Percentiles rank a stretch among this genome's conserved stretches.
These are phyloP conservation scores for Eufriesea mexicana DNA, from an alignment of 1,140 invertebrate species.

Conservation along the genomic window DNA sequence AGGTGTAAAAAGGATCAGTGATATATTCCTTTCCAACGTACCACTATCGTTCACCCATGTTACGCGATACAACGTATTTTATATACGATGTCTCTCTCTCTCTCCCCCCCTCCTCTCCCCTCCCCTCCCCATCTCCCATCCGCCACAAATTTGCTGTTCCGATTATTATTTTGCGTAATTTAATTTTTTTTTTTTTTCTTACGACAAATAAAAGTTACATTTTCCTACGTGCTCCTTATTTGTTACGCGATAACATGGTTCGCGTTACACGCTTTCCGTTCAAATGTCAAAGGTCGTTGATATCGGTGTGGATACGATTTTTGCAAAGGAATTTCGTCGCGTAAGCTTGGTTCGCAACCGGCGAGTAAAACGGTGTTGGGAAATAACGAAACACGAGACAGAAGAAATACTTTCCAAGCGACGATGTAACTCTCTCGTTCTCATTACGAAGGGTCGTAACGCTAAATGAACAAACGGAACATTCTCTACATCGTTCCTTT, in stretches of 20 bases:
- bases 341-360: too few species aligned
- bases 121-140: background rate
- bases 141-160: background rate
- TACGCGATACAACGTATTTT: background rate
- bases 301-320: too few species aligned
- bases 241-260: background rate
- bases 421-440: background rate
- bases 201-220: conserved; percentile 11
- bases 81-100: background rate
- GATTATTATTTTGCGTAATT: background rate
- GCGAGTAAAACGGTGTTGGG: too few species aligned
- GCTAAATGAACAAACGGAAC: conserved; percentile 12
- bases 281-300: too few species aligned
- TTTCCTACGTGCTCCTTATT: background rate
- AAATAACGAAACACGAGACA: too few species aligned
- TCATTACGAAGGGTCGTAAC: too few species aligned
- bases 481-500: conserved; percentile 64
- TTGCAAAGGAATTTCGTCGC: too few species aligned
- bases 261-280: too few species aligned
- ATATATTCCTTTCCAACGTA: background rate
- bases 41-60: background rate
- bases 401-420: background rate
- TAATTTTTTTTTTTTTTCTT: background rate
- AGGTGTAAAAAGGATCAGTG: background rate
- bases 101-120: too few species aligned